Evolutionary conservation across 1,140 invertebrate species (phyloP).

Genomic region (Cecropterus lyciades): DNA sequence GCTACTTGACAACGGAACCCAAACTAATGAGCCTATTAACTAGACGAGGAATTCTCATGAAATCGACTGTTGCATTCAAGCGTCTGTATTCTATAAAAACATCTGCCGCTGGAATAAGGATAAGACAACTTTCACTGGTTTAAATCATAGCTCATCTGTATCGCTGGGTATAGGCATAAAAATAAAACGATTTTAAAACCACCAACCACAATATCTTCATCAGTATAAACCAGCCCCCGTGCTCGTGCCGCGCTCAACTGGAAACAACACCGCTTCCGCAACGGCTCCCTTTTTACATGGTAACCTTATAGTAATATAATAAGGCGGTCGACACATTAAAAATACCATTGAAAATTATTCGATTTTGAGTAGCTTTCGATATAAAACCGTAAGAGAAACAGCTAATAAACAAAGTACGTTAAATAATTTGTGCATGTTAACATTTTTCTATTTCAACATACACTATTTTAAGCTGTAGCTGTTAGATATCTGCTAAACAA

Average conservation of each 20-base stretch:
- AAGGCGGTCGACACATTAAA: no score
- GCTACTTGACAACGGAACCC: no score
- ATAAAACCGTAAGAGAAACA: no score
- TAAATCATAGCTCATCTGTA: slow-evolving; percentile 30
- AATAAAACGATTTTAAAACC: slow-evolving; percentile 31
- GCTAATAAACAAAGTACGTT: no score
- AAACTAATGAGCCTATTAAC: background rate
- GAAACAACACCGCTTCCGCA: slow-evolving; percentile 24
- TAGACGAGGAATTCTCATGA: slow-evolving; percentile 1
- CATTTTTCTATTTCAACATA: no score
- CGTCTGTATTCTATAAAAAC: slow-evolving; percentile 23
- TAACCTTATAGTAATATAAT: no score
- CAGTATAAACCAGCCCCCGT: slow-evolving; percentile 16
- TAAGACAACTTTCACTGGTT: slow-evolving; percentile 10
- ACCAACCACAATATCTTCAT: slow-evolving; percentile 30
- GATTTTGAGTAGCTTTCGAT: no score
- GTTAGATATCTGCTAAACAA: no score
- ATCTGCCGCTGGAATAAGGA: slow-evolving; percentile 13
- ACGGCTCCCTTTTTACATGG: background rate
- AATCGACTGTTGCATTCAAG: slow-evolving; percentile 5
- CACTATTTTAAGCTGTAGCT: no score
- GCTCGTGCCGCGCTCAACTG: slow-evolving; percentile 18
- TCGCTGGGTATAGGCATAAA: slow-evolving; percentile 6
- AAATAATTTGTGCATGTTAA: no score
- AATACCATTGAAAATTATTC: no score